Evolutionary conservation across 2,797 vertebrate genomes (phyloP).

Genomic region (Prionace glauca): DNA sequence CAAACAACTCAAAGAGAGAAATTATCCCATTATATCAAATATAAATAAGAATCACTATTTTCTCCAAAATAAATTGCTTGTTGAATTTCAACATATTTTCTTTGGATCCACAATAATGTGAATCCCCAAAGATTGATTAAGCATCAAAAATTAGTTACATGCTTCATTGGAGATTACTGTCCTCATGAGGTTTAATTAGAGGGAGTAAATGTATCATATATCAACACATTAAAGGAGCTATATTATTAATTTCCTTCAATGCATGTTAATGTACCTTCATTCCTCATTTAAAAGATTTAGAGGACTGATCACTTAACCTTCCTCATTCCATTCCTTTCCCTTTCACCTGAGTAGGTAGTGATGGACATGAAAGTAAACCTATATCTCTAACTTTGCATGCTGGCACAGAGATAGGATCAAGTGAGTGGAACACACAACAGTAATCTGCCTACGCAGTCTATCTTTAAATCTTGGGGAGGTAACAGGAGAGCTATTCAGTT

Average conservation of each 20-base stretch:
- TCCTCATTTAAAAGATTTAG: background rate
- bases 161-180: background rate
- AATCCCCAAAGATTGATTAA: background rate
- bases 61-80: conserved; percentile 8
- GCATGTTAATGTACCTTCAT: background rate
- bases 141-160: background rate
- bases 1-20: background rate
- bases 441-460: background rate
- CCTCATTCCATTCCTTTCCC: background rate
- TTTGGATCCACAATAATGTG: background rate
- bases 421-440: background rate
- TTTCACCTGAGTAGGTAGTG: background rate
- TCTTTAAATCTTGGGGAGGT: background rate
- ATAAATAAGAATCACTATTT: background rate
- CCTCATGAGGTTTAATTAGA: background rate
- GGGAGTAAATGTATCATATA: conserved; percentile 4
- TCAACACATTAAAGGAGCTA: background rate
- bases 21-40: background rate
- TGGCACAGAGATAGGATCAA: background rate
- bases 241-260: background rate
- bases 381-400: background rate
- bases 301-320: background rate
- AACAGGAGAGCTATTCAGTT: background rate
- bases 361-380: background rate
- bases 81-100: background rate